These are phyloP conservation scores for Troglohyphantes excavatus DNA, from an alignment of 2,888 invertebrate species.

Conservation along the genomic window DNA sequence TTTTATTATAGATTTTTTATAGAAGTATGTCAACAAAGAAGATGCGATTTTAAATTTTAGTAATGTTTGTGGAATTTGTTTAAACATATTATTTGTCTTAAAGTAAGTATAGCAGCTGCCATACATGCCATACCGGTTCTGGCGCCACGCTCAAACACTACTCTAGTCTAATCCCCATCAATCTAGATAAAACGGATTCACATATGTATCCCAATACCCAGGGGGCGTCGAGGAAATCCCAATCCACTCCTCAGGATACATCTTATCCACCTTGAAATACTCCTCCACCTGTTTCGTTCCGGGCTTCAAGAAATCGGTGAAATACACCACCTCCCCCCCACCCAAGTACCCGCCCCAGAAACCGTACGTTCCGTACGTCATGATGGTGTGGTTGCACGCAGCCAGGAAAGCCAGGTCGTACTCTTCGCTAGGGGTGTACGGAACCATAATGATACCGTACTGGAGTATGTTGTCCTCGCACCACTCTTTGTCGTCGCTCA, in stretches of 20 bases:
- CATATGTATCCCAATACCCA: slow-evolving; percentile 52
- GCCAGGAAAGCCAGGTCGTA: slow-evolving; percentile 65
- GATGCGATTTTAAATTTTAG: too few relatives aligned
- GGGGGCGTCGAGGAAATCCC: slow-evolving; percentile 39
- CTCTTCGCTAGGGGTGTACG: slow-evolving; percentile 21
- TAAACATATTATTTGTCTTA: background rate
- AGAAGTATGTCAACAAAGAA: too few relatives aligned
- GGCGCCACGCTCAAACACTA: too few relatives aligned
- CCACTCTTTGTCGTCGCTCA: slow-evolving; percentile 77
- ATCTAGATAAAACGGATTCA: too few relatives aligned
- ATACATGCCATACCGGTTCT: too few relatives aligned
- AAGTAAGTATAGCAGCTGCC: background rate
- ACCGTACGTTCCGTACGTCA: slow-evolving; percentile 65
- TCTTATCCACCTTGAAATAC: slow-evolving; percentile 31
- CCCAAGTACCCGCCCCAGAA: slow-evolving; percentile 65
- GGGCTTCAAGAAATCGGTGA: slow-evolving; percentile 45
- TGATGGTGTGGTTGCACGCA: slow-evolving; percentile 64
- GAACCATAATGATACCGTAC: slow-evolving; percentile 31
- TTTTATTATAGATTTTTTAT: too few relatives aligned
- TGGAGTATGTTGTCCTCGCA: slow-evolving; percentile 28
- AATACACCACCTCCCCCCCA: slow-evolving; percentile 52
- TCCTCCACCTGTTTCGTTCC: background rate
- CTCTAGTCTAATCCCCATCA: too few relatives aligned
- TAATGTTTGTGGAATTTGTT: background rate
- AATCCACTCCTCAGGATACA: slow-evolving; percentile 51